These are phyloP conservation scores for Rotaria macrura DNA, from an alignment of 2,888 invertebrate species.

Conservation along the genomic window DNA sequence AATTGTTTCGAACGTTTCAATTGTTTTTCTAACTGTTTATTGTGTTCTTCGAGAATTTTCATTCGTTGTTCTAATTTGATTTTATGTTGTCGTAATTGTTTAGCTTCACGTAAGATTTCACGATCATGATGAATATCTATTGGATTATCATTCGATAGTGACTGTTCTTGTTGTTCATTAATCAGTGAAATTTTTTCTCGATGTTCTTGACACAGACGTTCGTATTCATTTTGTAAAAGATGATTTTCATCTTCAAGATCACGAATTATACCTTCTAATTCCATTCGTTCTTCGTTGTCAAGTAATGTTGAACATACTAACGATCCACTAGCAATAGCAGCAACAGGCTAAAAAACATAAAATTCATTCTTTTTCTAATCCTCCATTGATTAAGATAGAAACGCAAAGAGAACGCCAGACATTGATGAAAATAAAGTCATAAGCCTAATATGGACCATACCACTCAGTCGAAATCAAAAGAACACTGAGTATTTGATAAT, in stretches of 20 bases:
- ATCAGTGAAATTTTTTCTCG: not conserved
- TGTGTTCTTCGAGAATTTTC: conserved; percentile 96
- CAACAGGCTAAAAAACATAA: not conserved
- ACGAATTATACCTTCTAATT: conserved; percentile 33
- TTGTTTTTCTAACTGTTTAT: conserved; percentile 88
- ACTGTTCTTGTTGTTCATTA: not conserved
- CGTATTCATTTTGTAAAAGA: conserved; percentile 28
- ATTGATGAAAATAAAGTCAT: too few relatives aligned
- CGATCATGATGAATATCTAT: not conserved
- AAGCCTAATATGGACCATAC: too few relatives aligned
- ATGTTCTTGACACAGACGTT: conserved; percentile 4
- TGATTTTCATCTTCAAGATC: conserved; percentile 35
- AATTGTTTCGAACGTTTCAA: conserved; percentile 75
- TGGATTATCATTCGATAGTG: not conserved
- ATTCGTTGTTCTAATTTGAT: conserved; percentile 87
- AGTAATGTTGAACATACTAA: not conserved
- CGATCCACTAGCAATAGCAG: not conserved
- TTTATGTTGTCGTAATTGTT: conserved; percentile 84
- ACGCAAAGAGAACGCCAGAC: too few relatives aligned
- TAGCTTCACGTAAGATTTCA: conserved; percentile 8
- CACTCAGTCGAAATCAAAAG: too few relatives aligned
- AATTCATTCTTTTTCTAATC: not conserved
- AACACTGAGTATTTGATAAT: too few relatives aligned
- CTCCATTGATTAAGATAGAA: too few relatives aligned
- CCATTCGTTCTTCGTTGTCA: conserved; percentile 16